These are phyloP conservation scores for Pegoplata infirma DNA, from an alignment of 2,888 invertebrate genomes.

Conservation along the genomic window DNA sequence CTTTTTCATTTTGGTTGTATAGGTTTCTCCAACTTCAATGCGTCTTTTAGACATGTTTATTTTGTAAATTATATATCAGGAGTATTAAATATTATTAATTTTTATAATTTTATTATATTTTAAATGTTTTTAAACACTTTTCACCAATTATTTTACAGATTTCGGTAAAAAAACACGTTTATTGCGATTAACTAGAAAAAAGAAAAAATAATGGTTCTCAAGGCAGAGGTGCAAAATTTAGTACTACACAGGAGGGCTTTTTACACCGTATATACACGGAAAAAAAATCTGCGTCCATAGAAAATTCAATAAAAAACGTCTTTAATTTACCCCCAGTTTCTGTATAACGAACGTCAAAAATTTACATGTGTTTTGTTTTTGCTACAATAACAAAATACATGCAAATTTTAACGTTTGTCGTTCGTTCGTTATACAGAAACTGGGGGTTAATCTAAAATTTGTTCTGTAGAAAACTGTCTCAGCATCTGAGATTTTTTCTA, in stretches of 20 bases:
- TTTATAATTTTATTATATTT: background rate
- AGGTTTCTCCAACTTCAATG: slow-evolving; percentile 92
- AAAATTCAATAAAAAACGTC: too few species aligned
- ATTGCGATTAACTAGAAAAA: slow-evolving; percentile 11
- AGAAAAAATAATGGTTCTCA: slow-evolving; percentile 7
- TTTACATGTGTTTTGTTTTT: too few species aligned
- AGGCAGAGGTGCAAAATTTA: slow-evolving; percentile 15
- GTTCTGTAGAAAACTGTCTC: too few species aligned
- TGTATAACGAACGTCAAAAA: too few species aligned
- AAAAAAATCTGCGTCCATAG: too few species aligned
- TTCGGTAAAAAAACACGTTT: slow-evolving; percentile 64
- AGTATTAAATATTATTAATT: background rate
- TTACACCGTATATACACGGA: too few species aligned
- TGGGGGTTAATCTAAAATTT: too few species aligned
- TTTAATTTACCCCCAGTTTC: too few species aligned
- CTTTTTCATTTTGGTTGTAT: slow-evolving; percentile 84
- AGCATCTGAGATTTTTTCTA: too few species aligned
- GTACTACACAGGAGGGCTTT: background rate
- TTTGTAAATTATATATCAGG: background rate
- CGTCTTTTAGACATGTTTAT: slow-evolving; percentile 86
- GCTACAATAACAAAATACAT: too few species aligned
- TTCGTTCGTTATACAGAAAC: too few species aligned
- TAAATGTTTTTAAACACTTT: background rate
- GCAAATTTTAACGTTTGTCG: too few species aligned
- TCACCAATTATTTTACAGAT: slow-evolving; percentile 48